These are phyloP conservation scores for Eucera pruinosa DNA, from an alignment of 2,888 invertebrate genomes.

Conservation along the genomic window DNA sequence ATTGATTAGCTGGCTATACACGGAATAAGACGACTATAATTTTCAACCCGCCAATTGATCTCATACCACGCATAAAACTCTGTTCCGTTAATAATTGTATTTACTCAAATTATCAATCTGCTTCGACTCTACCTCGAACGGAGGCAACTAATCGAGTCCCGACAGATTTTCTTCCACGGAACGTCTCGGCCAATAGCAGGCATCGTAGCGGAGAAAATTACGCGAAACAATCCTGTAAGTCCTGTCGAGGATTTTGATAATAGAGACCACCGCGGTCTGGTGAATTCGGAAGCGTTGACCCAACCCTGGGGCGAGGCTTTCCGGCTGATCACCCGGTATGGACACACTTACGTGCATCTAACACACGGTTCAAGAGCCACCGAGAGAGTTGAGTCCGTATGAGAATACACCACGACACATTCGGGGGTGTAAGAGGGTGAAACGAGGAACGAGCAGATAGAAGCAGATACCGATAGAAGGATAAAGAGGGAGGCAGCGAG, in stretches of 20 bases:
- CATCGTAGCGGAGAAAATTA: conserved; percentile 36
- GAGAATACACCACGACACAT: conserved; percentile 73
- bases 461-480: conserved; percentile 52
- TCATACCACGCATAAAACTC: neutral
- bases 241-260: conserved; percentile 79
- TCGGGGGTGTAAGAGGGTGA: conserved; percentile 60
- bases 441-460: conserved; percentile 55
- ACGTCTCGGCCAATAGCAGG: conserved; percentile 38
- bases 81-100: neutral
- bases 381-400: conserved; percentile 61
- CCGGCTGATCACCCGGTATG: conserved; percentile 75
- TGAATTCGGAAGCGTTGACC: conserved; percentile 65
- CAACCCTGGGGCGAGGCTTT: conserved; percentile 65
- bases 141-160: too few relatives aligned
- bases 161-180: conserved; percentile 15
- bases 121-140: neutral
- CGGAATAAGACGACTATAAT: too few relatives aligned
- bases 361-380: conserved; percentile 56
- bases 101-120: neutral
- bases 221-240: conserved; percentile 52
- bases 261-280: conserved; percentile 59
- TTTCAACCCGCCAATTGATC: too few relatives aligned
- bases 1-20: too few relatives aligned
- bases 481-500: conserved; percentile 39
- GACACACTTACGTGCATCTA: conserved; percentile 68